Evolutionary conservation across 2,113 vertebrate genomes (phyloP).

Genomic region (Ciconia maguari): DNA sequence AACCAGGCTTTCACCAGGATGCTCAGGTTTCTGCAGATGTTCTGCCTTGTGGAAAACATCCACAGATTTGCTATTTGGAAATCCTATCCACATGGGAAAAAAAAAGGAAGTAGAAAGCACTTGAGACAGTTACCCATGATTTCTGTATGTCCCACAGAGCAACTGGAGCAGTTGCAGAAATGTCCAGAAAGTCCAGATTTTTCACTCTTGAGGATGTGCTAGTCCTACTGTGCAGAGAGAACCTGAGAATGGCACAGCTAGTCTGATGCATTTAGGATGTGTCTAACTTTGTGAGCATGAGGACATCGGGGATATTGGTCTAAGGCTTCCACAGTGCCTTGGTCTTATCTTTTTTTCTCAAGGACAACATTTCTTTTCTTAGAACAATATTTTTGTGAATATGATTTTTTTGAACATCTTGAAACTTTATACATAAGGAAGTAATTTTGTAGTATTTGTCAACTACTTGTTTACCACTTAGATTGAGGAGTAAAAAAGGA

Average conservation of each 20-base stretch:
- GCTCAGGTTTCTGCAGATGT: not conserved
- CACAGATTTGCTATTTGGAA: not conserved
- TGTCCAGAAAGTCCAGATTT: not conserved
- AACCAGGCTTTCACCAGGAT: not conserved
- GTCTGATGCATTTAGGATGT: not conserved
- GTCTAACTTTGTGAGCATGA: not conserved
- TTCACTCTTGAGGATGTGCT: not conserved
- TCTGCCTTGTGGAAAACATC: not conserved
- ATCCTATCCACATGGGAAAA: not conserved
- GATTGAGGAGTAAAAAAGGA: not conserved
- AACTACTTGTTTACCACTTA: not conserved
- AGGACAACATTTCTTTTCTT: not conserved
- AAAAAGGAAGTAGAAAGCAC: not conserved
- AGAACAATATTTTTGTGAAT: not conserved
- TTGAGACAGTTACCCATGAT: not conserved
- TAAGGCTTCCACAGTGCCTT: not conserved
- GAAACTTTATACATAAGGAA: not conserved
- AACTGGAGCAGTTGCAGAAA: not conserved
- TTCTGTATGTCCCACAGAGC: not conserved
- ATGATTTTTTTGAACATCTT: not conserved
- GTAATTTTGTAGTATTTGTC: not conserved
- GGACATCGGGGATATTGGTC: fast-evolving
- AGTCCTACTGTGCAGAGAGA: not conserved
- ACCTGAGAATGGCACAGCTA: not conserved
- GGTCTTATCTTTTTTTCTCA: not conserved